Evolutionary conservation across 2,797 vertebrate genomes (phyloP).

Genomic region (Masticophis lateralis): DNA sequence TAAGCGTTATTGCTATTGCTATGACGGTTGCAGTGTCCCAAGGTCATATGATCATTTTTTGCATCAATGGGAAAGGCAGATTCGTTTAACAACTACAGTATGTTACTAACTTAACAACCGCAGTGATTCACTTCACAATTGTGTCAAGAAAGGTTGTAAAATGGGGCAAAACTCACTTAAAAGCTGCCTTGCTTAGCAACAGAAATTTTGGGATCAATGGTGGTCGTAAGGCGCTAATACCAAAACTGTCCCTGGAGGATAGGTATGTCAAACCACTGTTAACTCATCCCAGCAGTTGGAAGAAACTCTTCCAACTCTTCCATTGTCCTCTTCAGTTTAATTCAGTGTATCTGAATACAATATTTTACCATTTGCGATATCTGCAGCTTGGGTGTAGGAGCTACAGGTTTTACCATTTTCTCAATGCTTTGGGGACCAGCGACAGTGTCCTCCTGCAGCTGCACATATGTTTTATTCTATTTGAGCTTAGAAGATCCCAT

Average conservation of each 20-base stretch:
- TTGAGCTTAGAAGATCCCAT: not conserved
- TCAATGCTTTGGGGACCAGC: slow-evolving; percentile 17
- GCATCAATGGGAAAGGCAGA: not conserved
- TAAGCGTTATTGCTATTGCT: no score
- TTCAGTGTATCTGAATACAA: not conserved
- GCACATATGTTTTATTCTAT: not conserved
- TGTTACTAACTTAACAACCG: not conserved
- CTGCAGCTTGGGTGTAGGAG: not conserved
- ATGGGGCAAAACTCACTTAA: not conserved
- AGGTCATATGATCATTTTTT: not conserved
- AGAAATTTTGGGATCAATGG: not conserved
- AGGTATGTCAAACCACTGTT: no score
- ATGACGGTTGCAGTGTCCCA: not conserved
- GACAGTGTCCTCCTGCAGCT: not conserved
- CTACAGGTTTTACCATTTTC: not conserved
- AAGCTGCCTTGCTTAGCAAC: not conserved
- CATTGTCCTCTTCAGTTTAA: not conserved
- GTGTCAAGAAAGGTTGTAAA: not conserved
- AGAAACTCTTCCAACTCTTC: not conserved
- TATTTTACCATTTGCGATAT: not conserved
- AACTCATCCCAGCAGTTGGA: no score
- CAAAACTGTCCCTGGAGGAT: not conserved
- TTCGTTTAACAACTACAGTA: not conserved
- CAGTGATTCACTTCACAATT: not conserved
- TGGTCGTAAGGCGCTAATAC: not conserved